A percentile compares a stretch with the other conserved stretches of the same genome.
These are phyloP conservation scores for Troides oblongomaculatus DNA, from an alignment of 2,888 invertebrate species.

Conservation along the genomic window DNA sequence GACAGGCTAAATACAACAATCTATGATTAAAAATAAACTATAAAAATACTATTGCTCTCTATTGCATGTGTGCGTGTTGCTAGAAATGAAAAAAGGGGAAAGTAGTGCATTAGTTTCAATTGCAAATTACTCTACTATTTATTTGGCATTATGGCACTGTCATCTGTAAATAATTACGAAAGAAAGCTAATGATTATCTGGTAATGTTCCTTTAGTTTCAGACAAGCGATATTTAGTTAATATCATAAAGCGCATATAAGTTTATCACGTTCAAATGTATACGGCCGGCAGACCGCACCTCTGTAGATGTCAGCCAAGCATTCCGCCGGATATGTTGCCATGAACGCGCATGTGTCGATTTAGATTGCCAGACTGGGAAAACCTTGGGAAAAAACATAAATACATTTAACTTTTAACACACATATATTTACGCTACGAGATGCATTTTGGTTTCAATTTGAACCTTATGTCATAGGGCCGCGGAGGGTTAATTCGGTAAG, in stretches of 20 bases:
- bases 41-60: conserved; percentile 29
- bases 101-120: background rate
- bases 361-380: conserved; percentile 98
- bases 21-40: conserved; percentile 17
- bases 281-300: conserved; percentile 52
- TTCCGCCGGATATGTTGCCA: conserved; percentile 81
- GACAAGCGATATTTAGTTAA: too few relatives aligned
- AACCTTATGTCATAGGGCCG: too few relatives aligned
- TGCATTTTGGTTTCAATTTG: too few relatives aligned
- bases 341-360: conserved; percentile 99
- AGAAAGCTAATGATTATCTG: too few relatives aligned
- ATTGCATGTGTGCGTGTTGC: conserved; percentile 28
- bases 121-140: background rate
- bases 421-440: too few relatives aligned
- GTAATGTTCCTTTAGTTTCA: too few relatives aligned
- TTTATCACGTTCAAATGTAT: conserved; percentile 34
- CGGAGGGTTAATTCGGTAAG: too few relatives aligned
- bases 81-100: conserved; percentile 17
- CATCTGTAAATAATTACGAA: too few relatives aligned
- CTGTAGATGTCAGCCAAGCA: conserved; percentile 81
- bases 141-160: too few relatives aligned
- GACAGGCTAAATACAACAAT: too few relatives aligned
- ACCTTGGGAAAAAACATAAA: conserved; percentile 66
- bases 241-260: background rate
- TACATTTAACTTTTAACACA: too few relatives aligned